A percentile compares a stretch with the other conserved stretches of the same genome.
These are phyloP conservation scores for Narcine bancroftii DNA, from an alignment of 2,113 vertebrate species.

Conservation along the genomic window DNA sequence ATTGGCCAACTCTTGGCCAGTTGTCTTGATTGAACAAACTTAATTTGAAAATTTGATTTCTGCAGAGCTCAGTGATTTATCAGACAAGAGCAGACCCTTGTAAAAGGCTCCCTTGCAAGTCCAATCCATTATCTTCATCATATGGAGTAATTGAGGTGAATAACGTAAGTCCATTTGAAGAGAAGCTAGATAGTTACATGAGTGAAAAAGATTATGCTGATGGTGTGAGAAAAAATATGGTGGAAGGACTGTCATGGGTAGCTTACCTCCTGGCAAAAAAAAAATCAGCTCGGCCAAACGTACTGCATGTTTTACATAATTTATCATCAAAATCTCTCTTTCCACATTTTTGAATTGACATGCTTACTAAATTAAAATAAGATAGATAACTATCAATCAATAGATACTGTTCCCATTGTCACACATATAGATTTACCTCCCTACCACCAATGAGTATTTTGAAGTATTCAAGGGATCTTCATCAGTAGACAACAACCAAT, in stretches of 20 bases:
- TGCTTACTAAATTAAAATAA: not conserved
- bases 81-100: not conserved
- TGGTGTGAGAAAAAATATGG: not conserved
- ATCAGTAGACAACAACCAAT: not conserved
- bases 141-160: not conserved
- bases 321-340: not conserved
- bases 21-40: not conserved
- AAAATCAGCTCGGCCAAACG: not conserved
- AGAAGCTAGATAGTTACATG: not conserved
- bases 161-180: not conserved
- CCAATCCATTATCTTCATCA: not conserved
- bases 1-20: not conserved
- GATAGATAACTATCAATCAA: not conserved
- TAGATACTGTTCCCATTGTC: not conserved
- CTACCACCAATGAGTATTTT: not conserved
- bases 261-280: not conserved
- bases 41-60: not conserved
- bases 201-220: not conserved
- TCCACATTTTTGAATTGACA: not conserved
- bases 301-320: not conserved
- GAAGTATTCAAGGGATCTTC: not conserved
- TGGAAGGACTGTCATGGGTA: not conserved
- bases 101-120: not conserved
- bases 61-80: not conserved
- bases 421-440: not conserved